A percentile compares a stretch with the other conserved stretches of the same genome.
These are phyloP conservation scores for Drosophila chauvacae DNA, from an alignment of 1,140 invertebrate species.

Conservation along the genomic window DNA sequence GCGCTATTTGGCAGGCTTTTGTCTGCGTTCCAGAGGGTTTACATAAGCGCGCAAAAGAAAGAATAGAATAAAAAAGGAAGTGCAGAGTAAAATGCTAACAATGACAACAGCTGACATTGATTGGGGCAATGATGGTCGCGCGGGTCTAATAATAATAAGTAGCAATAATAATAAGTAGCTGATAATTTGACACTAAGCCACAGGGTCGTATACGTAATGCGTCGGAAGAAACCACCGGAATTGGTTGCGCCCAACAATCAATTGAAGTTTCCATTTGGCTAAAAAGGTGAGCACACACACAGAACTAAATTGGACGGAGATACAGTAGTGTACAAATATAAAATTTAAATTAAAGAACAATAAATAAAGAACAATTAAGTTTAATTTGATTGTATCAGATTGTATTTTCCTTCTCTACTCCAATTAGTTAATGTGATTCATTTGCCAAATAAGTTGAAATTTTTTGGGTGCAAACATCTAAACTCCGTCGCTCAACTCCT, in stretches of 20 bases:
- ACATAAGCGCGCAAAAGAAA: constrained; percentile 32
- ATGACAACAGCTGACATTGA: constrained; percentile 66
- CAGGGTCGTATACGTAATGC: constrained; percentile 42
- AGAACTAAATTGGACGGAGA: neutral
- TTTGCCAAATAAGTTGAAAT: neutral
- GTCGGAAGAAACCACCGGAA: constrained; percentile 16
- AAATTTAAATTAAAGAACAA: too few species aligned
- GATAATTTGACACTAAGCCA: constrained; percentile 57
- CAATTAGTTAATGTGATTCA: constrained; percentile 4
- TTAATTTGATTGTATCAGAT: too few species aligned
- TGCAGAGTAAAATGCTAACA: constrained; percentile 44
- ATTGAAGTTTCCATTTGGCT: constrained; percentile 7
- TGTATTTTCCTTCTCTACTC: neutral
- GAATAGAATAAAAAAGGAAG: constrained; percentile 4
- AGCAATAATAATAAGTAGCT: constrained; percentile 53
- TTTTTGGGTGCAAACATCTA: constrained; percentile 19
- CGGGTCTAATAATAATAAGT: constrained; percentile 34
- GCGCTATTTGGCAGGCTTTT: constrained; percentile 72
- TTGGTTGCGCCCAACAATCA: constrained; percentile 6
- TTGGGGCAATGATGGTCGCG: constrained; percentile 22
- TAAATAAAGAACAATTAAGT: neutral
- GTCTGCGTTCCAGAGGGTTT: constrained; percentile 51
- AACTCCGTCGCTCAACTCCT: constrained; percentile 12
- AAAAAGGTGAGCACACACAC: neutral
- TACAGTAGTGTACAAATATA: neutral